Conservation (phyloP, 2,797 vertebrate genomes). For the Lepilemur septentrionalis region DNA sequence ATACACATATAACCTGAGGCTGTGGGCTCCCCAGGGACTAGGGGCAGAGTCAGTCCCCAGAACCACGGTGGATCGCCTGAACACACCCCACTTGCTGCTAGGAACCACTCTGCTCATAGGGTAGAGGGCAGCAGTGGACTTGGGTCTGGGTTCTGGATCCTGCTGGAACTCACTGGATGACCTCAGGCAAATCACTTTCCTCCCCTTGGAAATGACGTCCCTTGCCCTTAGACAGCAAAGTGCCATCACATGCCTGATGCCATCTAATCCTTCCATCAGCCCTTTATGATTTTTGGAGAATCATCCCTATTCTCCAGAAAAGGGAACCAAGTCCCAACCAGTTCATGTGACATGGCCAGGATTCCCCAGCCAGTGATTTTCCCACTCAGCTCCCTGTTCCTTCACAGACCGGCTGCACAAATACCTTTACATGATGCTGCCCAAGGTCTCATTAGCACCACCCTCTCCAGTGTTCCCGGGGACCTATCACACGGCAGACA, state of each 20-base stretch:
- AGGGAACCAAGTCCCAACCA: background rate
- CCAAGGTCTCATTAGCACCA: background rate
- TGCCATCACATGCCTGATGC: background rate
- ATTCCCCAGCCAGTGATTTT: background rate
- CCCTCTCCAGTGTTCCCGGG: background rate
- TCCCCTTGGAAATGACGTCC: background rate
- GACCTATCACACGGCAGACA: background rate
- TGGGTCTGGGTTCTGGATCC: background rate
- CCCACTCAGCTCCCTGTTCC: background rate
- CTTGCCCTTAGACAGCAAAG: background rate
- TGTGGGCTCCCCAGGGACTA: rapidly evolving
- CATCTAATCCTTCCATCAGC: background rate
- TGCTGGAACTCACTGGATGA: background rate
- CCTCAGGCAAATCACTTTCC: background rate
- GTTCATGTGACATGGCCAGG: background rate
- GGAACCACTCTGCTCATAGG: background rate
- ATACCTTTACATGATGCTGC: background rate
- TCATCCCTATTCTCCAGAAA: background rate
- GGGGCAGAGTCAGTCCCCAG: background rate
- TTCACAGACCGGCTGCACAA: background rate
- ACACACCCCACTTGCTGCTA: background rate
- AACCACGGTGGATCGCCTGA: background rate
- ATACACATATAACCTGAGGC: background rate
- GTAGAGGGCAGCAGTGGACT: background rate
- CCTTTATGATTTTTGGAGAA: background rate